Evolutionary conservation across 2,113 vertebrate species (phyloP).

Genomic region (Melanocharis versteri): DNA sequence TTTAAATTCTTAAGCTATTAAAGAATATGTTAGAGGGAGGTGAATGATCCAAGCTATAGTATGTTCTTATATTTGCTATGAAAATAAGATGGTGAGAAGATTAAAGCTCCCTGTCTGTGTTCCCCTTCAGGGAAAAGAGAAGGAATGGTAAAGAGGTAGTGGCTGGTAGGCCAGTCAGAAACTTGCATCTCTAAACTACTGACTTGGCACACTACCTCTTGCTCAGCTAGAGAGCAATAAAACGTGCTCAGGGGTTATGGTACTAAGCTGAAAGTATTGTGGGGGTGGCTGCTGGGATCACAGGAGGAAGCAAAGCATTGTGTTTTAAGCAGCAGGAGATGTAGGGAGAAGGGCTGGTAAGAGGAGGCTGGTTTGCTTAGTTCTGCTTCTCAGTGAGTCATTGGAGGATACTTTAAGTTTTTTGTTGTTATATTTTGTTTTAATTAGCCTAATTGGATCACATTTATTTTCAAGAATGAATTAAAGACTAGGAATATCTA

Average conservation of each 20-base stretch:
- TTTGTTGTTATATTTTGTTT: neutral
- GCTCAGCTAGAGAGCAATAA: neutral
- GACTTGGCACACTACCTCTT: neutral
- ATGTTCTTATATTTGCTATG: neutral
- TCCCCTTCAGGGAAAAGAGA: neutral
- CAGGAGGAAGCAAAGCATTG: neutral
- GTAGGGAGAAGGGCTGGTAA: neutral
- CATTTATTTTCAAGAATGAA: neutral
- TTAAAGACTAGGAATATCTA: neutral
- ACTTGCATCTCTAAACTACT: neutral
- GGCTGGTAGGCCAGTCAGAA: neutral
- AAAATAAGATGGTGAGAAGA: neutral
- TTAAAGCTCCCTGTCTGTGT: neutral
- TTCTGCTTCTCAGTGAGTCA: neutral
- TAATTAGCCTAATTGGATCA: neutral
- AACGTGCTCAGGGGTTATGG: neutral
- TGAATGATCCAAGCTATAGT: neutral
- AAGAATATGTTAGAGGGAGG: neutral
- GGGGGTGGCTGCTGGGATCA: neutral
- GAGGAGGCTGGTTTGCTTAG: neutral
- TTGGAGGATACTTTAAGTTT: neutral
- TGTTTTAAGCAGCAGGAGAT: neutral
- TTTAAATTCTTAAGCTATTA: neutral
- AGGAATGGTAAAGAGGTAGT: neutral
- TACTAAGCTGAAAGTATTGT: neutral